Evolutionary conservation across 2,113 vertebrate species (phyloP), one percentile per base, ranked within the genome.

Genomic region (Ophiodon elongatus): DNA sequence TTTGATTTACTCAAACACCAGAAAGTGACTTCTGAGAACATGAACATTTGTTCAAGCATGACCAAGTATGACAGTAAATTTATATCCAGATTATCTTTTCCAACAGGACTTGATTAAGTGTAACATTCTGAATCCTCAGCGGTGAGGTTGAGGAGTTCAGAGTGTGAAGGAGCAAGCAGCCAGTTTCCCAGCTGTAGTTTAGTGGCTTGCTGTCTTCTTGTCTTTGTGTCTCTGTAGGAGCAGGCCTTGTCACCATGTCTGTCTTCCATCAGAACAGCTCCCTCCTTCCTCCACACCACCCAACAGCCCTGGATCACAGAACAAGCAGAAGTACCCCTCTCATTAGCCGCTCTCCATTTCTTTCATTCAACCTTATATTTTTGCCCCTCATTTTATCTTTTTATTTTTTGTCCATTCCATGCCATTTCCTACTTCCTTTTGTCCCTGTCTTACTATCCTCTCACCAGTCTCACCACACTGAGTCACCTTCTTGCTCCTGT

Each of bases 251-350:
- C 93, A 56, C 85, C 89, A 82, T 77, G 84, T 82, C 88, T 89
- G 86, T 91, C 91, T 82, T 93, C 91, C 85, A 87, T 89, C 90
- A 92, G 90, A 89, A 84, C 87, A 82, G 75, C 90, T 89, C 88
- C 93, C 85, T 92, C 86, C 83, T 92, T 92, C 90, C 79, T 86
- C 78, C 83, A 85, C 80, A 83, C 89, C 67, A 73, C 82, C 82
- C 91, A 93, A 69, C 93, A 93, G 43, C 92, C 94, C 83, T 93
- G 92, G 92, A 93, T 94, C 78, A 90, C 92, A 91, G 91, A 94
- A 74, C 90, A 84, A 87, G 76, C 89, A 85, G 92, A 94, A 94
- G 94, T 94, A 94, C 90, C 69, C 73, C 76, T 82, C 77, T 82
- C 73, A 90, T 85, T 82, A 74, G 76, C 80, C 80, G 57, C 59